Evolutionary conservation across 2,888 invertebrate genomes (phyloP).

Genomic region (Caenorhabditis sulstoni): DNA sequence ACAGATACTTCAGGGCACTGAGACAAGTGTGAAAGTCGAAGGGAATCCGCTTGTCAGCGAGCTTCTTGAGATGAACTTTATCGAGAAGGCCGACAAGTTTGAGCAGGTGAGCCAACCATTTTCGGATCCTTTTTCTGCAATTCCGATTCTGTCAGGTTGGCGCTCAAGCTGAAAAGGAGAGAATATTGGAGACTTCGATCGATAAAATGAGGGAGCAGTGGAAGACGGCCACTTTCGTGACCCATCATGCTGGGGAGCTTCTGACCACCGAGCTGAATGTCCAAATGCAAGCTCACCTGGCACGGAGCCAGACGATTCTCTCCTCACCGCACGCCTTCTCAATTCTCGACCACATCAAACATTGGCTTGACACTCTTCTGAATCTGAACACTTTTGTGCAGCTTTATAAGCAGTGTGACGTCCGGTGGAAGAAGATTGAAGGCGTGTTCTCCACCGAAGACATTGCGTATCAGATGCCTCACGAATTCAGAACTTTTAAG

Average conservation of each 20-base stretch:
- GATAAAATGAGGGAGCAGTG: slow-evolving; percentile 60
- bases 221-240: slow-evolving; percentile 58
- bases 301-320: slow-evolving; percentile 63
- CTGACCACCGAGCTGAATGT: slow-evolving; percentile 58
- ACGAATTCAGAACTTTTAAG: slow-evolving; percentile 90
- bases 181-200: slow-evolving; percentile 55
- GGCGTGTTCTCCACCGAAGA: slow-evolving; percentile 96
- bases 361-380: slow-evolving; percentile 67
- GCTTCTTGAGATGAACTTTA: slow-evolving; percentile 66
- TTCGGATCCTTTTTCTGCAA: no score
- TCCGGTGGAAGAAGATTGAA: slow-evolving; percentile 90
- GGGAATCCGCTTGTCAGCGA: slow-evolving; percentile 68
- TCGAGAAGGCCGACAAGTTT: slow-evolving; percentile 64
- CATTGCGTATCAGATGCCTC: slow-evolving; percentile 96
- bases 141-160: slow-evolving; percentile 49
- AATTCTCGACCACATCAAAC: slow-evolving; percentile 61
- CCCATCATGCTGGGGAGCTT: slow-evolving; percentile 53
- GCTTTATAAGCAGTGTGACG: slow-evolving; percentile 85
- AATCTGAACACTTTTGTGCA: slow-evolving; percentile 65
- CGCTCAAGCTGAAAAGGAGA: slow-evolving; percentile 62
- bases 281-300: slow-evolving; percentile 64
- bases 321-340: slow-evolving; percentile 62
- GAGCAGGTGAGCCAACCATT: slow-evolving; percentile 57
- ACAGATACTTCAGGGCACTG: slow-evolving; percentile 59
- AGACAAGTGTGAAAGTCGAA: slow-evolving; percentile 54